phyloP scores from a whole-genome alignment of 2,888 invertebrate genomes.

The Rotaria sp. region DNA sequence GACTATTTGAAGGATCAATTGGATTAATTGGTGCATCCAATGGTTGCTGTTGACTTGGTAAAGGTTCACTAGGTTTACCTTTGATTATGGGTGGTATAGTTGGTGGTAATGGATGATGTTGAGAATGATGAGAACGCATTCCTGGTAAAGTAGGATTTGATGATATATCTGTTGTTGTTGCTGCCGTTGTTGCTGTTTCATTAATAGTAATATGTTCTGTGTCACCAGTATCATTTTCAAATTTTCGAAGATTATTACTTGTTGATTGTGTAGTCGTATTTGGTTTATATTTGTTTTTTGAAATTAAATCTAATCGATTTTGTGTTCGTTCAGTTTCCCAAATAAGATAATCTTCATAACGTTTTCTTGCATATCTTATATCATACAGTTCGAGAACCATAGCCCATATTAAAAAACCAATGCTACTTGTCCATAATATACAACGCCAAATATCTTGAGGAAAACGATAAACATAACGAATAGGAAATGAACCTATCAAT shows the following conservation, averaged over 20 bases:
- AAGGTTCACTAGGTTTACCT: background rate
- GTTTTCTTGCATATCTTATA: background rate
- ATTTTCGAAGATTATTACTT: no score
- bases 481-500: background rate
- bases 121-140: background rate
- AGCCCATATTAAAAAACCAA: background rate
- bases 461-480: conserved; percentile 25
- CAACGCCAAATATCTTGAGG: conserved; percentile 1
- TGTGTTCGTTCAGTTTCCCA: conserved; percentile 16
- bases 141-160: background rate
- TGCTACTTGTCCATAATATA: background rate
- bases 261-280: background rate
- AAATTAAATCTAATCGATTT: conserved; percentile 4
- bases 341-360: conserved; percentile 28
- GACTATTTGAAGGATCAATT: background rate
- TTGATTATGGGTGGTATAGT: background rate
- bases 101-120: background rate
- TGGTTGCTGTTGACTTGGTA: background rate
- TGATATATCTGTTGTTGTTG: background rate
- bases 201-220: background rate
- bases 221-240: background rate
- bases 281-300: background rate
- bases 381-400: background rate
- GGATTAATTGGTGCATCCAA: background rate
- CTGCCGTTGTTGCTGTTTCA: background rate